Conservation (phyloP, 2,888 invertebrate species). For the Thera obeliscata region DNA sequence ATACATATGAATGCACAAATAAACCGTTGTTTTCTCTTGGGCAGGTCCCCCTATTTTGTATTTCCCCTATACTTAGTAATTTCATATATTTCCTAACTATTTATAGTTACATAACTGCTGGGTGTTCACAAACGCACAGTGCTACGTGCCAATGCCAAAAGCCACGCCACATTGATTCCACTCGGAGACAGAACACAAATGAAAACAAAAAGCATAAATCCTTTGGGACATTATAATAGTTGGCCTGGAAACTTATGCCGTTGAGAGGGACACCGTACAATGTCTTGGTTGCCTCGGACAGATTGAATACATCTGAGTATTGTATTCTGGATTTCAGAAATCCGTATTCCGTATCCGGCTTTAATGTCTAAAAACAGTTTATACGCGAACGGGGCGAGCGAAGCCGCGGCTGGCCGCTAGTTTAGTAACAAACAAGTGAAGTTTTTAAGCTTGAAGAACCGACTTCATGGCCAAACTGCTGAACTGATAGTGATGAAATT, state of each 20-base stretch:
- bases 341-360: constrained; percentile 12
- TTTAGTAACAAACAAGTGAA: no score
- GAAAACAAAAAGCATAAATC: constrained; percentile 44
- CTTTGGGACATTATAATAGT: constrained; percentile 42
- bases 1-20: no score
- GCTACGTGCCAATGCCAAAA: constrained; percentile 18
- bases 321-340: constrained; percentile 32
- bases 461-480: no score
- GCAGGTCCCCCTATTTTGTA: no score
- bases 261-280: constrained; percentile 56
- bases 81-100: neutral
- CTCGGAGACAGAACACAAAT: constrained; percentile 35
- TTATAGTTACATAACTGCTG: constrained; percentile 7
- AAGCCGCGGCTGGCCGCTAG: no score
- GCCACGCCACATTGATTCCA: constrained; percentile 30
- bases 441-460: no score
- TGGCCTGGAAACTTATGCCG: constrained; percentile 43
- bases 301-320: constrained; percentile 72
- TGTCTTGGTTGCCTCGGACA: constrained; percentile 74
- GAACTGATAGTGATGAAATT: no score
- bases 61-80: no score
- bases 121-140: constrained; percentile 1
- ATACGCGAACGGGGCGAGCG: no score
- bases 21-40: no score
- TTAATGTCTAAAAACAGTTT: neutral